Base-by-base conservation (phyloP, 1,140 invertebrate species). In the Aporrectodea caliginosa region DNA sequence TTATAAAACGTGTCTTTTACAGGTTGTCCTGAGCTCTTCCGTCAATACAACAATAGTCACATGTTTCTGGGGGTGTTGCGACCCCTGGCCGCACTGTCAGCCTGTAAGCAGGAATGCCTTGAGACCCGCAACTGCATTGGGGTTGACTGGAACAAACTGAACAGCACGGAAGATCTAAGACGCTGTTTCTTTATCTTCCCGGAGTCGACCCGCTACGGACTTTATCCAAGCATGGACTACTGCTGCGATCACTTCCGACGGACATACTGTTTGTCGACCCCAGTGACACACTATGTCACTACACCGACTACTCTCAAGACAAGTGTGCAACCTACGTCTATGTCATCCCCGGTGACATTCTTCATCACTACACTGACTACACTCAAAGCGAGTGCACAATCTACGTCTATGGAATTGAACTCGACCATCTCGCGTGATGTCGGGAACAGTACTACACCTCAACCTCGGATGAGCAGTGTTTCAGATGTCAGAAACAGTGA, bases 151-250 rank as follows among this genome's bases (percentile, higher is more conserved):
- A 32, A 73, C 69, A 32, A 72, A 14, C 70, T 72, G 70, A 27
- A 58, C 43, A 22, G 22, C 43, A 58, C 43, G 6, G 14, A 35
- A 34, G 75, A 77, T 27, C 30, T 32, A 12, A n/a, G 35, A 2
- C 35, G 75, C 35, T 77, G 75, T 35, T 77, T 68, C 68, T 58
- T 68, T 30, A 30, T 77, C 75, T 70, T 77, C 58, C 75, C 75
- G 1, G 75, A 77, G 32, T 68, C 35, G 35, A 77, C 58, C 2
- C 75, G 58, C 22, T 68, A 58, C 27, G 75, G 75, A 22, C 22
- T 77, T 35, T 30, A 29, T 14, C 75, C 75, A 6, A 58, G 32
- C 22, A 34, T 2, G 22, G 6, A 58, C 34, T 34, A 43, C 58
- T 58, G 34, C 6, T 71, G 34, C 58, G 75, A 77, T 32, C 75